These are phyloP conservation scores for Scaptomyza caliginosa DNA, from an alignment of 2,888 invertebrate genomes.

Conservation along the genomic window DNA sequence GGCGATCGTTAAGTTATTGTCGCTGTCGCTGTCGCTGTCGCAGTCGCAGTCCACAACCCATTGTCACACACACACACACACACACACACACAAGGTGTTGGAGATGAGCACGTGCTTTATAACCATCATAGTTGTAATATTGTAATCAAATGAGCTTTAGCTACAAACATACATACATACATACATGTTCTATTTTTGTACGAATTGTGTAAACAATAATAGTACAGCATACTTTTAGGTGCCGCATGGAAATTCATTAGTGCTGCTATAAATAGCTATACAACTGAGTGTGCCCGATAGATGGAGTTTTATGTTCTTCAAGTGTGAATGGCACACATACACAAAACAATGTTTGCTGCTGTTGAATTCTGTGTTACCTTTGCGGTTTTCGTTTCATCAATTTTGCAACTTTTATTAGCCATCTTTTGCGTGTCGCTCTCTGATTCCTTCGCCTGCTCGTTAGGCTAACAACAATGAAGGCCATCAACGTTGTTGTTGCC, in stretches of 20 bases:
- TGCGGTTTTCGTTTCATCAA: slow-evolving; percentile 53
- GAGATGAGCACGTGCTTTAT: slow-evolving; percentile 28
- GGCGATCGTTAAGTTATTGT: slow-evolving; percentile 71
- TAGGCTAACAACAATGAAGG: slow-evolving; percentile 44
- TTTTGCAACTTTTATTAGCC: slow-evolving; percentile 63
- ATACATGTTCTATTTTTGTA: neutral
- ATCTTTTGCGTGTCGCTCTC: slow-evolving; percentile 11
- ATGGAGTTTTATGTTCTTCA: neutral
- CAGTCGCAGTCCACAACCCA: slow-evolving; percentile 23
- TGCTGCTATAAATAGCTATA: neutral
- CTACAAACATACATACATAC: neutral
- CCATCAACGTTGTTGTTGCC: slow-evolving; percentile 23
- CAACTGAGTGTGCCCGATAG: neutral
- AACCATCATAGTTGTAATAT: neutral
- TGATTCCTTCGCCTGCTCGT: slow-evolving; percentile 17
- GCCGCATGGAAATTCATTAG: neutral
- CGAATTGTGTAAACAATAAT: neutral
- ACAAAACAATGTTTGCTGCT: slow-evolving; percentile 32
- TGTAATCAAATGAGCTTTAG: too few species aligned
- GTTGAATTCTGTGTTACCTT: neutral
- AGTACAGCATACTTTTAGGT: neutral
- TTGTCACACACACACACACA: slow-evolving; percentile 8
- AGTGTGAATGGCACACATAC: too few species aligned
- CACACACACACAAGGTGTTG: neutral
- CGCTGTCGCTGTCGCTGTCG: slow-evolving; percentile 53